Evolutionary conservation across 2,113 vertebrate species (phyloP).

Genomic region (Pseudorasbora parva): DNA sequence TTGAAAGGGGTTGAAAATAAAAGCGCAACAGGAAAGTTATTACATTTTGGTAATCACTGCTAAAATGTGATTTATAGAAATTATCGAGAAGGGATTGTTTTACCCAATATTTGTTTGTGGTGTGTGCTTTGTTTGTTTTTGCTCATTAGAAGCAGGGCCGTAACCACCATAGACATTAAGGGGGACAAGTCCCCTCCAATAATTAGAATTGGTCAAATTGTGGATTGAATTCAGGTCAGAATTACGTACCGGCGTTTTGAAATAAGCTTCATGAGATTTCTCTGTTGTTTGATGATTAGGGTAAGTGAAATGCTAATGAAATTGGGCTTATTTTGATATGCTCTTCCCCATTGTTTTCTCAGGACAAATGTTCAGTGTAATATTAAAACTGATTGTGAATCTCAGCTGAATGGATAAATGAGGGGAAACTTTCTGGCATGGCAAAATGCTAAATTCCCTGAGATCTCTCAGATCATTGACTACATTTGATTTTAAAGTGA

Average conservation of each 20-base stretch:
- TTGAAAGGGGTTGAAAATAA: not conserved
- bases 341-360: constrained; percentile 34
- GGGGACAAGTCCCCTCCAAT: no score
- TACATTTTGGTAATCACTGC: not conserved
- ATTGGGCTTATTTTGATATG: constrained; percentile 21
- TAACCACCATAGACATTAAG: no score
- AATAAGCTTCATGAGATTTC: constrained; percentile 21
- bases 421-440: no score
- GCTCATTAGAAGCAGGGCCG: not conserved
- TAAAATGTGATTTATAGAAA: not conserved
- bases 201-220: no score
- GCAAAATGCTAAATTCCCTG: not conserved
- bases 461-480: not conserved
- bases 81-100: not conserved
- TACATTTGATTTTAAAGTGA: not conserved
- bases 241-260: constrained; percentile 24
- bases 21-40: not conserved
- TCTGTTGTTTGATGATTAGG: constrained; percentile 33
- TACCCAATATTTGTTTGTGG: not conserved
- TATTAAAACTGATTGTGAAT: no score
- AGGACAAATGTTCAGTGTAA: constrained; percentile 27
- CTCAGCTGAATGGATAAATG: no score
- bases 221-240: constrained; percentile 9
- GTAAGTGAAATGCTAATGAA: constrained; percentile 30
- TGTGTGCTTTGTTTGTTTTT: not conserved